Evolutionary conservation across 2,113 vertebrate species (phyloP).

Genomic region (Centrocercus urophasianus): DNA sequence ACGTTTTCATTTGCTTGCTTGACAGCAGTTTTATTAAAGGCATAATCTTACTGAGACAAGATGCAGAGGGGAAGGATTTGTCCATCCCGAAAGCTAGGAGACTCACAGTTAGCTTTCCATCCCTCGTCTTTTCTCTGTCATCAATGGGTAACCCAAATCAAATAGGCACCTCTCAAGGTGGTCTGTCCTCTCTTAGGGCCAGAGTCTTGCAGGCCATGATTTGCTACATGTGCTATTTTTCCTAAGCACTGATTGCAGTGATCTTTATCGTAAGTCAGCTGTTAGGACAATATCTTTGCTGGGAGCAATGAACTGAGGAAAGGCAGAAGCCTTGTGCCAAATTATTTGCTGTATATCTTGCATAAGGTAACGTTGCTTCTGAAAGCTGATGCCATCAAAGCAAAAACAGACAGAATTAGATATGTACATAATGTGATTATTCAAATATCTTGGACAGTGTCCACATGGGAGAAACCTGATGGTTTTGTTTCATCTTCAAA

Average conservation of each 20-base stretch:
- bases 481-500: conserved; percentile 75
- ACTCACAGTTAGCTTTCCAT: not conserved
- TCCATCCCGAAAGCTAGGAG: not conserved
- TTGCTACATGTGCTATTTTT: rapidly evolving
- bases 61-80: not conserved
- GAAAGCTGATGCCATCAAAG: not conserved
- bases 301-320: not conserved
- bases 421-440: conserved; percentile 45
- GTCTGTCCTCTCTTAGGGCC: not conserved
- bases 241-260: not conserved
- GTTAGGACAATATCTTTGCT: not conserved
- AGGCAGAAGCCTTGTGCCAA: not conserved
- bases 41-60: not conserved
- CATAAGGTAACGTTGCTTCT: not conserved
- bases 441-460: conserved; percentile 83
- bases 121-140: not conserved
- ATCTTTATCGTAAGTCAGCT: not conserved
- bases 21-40: not conserved
- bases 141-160: not conserved
- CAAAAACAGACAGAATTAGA: not conserved
- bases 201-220: not conserved
- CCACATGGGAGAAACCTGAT: conserved; percentile 91
- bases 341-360: not conserved
- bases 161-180: not conserved
- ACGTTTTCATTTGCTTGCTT: conserved; percentile 1